Percentiles rank a stretch among this genome's conserved stretches.
Conservation (phyloP, 1,140 invertebrate species). For the Chrysopa pallens region DNA sequence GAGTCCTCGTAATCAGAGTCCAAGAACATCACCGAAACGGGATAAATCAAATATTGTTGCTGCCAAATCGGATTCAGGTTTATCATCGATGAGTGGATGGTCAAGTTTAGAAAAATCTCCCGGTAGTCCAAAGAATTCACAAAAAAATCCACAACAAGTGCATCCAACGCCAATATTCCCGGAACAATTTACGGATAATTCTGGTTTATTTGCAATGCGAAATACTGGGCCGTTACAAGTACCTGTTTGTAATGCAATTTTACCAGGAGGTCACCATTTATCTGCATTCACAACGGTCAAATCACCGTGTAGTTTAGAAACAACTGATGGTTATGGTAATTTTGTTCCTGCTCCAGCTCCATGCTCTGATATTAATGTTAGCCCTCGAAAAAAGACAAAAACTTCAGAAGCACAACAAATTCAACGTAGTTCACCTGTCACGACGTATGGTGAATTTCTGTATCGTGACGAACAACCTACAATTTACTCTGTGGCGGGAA, state of each 20-base stretch:
- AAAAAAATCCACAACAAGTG: constrained; percentile 5
- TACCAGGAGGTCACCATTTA: constrained; percentile 24
- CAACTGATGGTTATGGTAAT: constrained; percentile 21
- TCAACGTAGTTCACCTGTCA: constrained; percentile 4
- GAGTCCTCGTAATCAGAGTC: constrained; percentile 42
- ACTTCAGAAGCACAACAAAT: constrained; percentile 5
- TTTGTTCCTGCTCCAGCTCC: constrained; percentile 30
- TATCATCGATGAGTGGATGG: constrained; percentile 73
- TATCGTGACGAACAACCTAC: constrained; percentile 43
- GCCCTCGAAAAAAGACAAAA: constrained; percentile 17
- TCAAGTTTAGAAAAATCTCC: constrained; percentile 70
- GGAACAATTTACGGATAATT: constrained; percentile 12
- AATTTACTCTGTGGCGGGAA: constrained; percentile 56
- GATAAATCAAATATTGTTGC: constrained; percentile 47
- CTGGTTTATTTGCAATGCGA: constrained; percentile 18
- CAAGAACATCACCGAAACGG: constrained; percentile 53
- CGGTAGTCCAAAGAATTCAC: constrained; percentile 38
- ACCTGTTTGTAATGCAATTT: constrained; percentile 11
- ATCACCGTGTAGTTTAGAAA: constrained; percentile 22
- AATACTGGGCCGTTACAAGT: constrained; percentile 19
- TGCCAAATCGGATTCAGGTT: constrained; percentile 63
- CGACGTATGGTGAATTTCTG: constrained; percentile 26
- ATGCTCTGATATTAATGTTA: constrained; percentile 22
- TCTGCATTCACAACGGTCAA: constrained; percentile 28
- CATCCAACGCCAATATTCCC: constrained; percentile 2